These are phyloP conservation scores for Muntiacus muntjak DNA, from an alignment of 2,113 vertebrate genomes.

Conservation along the genomic window DNA sequence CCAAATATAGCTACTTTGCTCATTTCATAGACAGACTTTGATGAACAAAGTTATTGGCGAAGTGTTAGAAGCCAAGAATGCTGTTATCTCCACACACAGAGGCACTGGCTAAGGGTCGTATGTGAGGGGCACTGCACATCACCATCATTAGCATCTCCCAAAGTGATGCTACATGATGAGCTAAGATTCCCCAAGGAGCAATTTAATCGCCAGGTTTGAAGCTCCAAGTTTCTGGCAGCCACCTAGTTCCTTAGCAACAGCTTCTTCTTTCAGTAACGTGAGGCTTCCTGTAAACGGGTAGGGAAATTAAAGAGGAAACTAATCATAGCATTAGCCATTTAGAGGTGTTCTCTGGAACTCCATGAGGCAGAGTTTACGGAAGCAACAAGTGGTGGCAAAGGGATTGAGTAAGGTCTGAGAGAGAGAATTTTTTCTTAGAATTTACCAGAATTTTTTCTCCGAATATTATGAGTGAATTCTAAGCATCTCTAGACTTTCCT, in stretches of 20 bases:
- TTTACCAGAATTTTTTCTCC: neutral
- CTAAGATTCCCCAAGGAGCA: slow-evolving; percentile 59
- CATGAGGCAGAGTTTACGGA: neutral
- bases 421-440: neutral
- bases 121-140: neutral
- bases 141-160: slow-evolving; percentile 16
- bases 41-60: neutral
- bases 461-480: neutral
- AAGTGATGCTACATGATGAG: slow-evolving; percentile 57
- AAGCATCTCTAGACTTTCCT: neutral
- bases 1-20: neutral
- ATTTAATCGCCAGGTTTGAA: slow-evolving; percentile 73
- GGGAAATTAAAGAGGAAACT: neutral
- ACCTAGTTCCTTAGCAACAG: slow-evolving; percentile 40
- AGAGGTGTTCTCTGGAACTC: neutral
- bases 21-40: neutral
- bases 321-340: rapidly evolving
- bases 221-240: slow-evolving; percentile 54
- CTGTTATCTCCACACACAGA: neutral
- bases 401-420: neutral
- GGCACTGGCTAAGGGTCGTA: neutral
- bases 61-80: neutral
- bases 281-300: neutral
- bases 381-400: neutral
- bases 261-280: neutral